Evolutionary conservation across 2,797 vertebrate species (phyloP), one percentile per base, ranked within the genome.

Genomic region (Bovichtus variegatus): DNA sequence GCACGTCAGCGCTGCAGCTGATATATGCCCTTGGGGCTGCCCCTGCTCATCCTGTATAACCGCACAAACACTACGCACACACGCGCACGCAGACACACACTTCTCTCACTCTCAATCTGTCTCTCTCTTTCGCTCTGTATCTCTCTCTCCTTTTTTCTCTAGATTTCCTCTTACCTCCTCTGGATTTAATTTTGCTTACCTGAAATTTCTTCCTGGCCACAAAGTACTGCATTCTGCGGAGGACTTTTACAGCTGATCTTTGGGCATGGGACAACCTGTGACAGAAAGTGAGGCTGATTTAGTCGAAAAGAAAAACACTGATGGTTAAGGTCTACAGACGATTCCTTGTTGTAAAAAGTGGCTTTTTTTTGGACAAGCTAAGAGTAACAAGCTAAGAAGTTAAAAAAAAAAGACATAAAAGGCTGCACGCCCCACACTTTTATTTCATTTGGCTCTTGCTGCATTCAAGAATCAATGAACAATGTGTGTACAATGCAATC

Each of bases 191-290:
- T 69, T 53, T 44, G n/a, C 86, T 93, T 91, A 98, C 97, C 96
- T 97, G 97, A 94, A 98, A 97, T 92, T 96, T 98, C 87, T 63
- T 95, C 74, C 96, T 94, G 76, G 97, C 97, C 83, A 97, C 96
- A 88, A 97, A 97, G 91, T 97, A 97, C 86, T 97, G 96, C 96
- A 97, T 97, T 70, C 96, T 94, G 70, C 96, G 96, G 55, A 97
- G 96, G 70, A 97, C 96, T 94, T 96, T 97, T 64, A 97, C 94
- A 34, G 96, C 96, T 43, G 95, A 95, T 86, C 88, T 92, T 82
- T 97, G 96, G 15, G 95, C 95, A 84, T 97, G 95, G 61, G 96
- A 96, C 93, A 97, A 92, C 85, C 96, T 97, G 93, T 12, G 19
- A 83, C n/a, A 83, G 44, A 83, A 49, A 77, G 55, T 29, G 25